Evolutionary conservation across 2,113 vertebrate genomes (phyloP).

Genomic region (Taurulus bubalis): DNA sequence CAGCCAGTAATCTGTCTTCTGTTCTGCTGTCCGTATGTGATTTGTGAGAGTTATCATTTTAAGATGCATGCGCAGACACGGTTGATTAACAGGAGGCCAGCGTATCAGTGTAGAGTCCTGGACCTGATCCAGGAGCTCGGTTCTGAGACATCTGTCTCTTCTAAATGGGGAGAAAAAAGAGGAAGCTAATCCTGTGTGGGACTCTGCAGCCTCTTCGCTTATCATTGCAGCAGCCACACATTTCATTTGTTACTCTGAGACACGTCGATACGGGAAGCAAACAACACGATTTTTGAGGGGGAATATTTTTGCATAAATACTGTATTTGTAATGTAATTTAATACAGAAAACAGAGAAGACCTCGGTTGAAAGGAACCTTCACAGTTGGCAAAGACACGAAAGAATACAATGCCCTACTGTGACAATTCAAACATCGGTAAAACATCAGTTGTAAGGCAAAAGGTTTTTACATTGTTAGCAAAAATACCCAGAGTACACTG

Average conservation of each 20-base stretch:
- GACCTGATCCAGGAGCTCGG: constrained; percentile 28
- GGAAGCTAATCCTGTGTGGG: constrained; percentile 44
- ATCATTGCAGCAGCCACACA: constrained; percentile 9
- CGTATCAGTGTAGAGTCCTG: constrained; percentile 29
- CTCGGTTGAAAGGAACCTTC: background rate
- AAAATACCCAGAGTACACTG: background rate
- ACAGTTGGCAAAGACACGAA: background rate
- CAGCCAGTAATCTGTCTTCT: constrained; percentile 15
- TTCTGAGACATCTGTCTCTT: constrained; percentile 55
- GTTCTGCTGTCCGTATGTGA: constrained; percentile 2
- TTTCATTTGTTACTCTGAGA: background rate
- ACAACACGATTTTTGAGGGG: background rate
- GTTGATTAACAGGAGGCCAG: constrained; percentile 36
- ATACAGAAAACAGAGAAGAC: constrained; percentile 14
- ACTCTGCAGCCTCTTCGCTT: constrained; percentile 33
- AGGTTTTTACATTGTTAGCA: background rate
- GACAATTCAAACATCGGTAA: background rate
- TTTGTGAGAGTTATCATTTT: background rate
- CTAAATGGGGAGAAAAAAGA: constrained; percentile 24
- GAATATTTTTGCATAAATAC: background rate
- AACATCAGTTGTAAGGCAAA: background rate
- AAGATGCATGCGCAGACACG: constrained; percentile 19
- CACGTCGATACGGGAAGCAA: background rate
- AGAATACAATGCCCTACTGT: background rate
- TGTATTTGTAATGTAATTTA: constrained; percentile 2